Evolutionary conservation across 2,888 invertebrate genomes (phyloP).

Genomic region (Diabrotica balteata): DNA sequence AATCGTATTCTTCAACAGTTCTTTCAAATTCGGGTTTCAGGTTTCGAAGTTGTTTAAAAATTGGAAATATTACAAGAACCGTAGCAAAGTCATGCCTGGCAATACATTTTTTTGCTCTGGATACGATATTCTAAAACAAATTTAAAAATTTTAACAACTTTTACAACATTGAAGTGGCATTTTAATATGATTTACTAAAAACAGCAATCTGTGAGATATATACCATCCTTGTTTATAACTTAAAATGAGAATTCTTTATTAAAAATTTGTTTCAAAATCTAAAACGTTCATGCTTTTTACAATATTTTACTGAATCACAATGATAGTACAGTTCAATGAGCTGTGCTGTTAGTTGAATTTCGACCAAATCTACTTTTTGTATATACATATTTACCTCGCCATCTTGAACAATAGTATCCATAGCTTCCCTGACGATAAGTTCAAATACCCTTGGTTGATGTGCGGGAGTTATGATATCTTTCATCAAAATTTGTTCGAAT

Average conservation of each 20-base stretch:
- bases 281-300: neutral
- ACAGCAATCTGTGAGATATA: too few relatives aligned
- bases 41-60: slow-evolving; percentile 77
- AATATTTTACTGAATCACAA: too few relatives aligned
- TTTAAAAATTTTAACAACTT: neutral
- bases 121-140: slow-evolving; percentile 70
- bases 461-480: slow-evolving; percentile 82
- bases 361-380: too few relatives aligned
- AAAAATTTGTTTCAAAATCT: neutral
- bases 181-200: too few relatives aligned
- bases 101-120: slow-evolving; percentile 77
- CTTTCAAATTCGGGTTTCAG: slow-evolving; percentile 83
- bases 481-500: slow-evolving; percentile 83
- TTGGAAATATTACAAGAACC: slow-evolving; percentile 82
- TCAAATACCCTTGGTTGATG: slow-evolving; percentile 86
- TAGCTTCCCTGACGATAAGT: slow-evolving; percentile 81
- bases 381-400: slow-evolving; percentile 74
- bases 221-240: too few relatives aligned
- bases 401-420: slow-evolving; percentile 84
- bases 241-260: too few relatives aligned
- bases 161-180: too few relatives aligned
- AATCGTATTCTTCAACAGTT: slow-evolving; percentile 76
- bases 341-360: too few relatives aligned
- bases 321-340: too few relatives aligned
- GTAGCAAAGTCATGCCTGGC: slow-evolving; percentile 80